These are phyloP conservation scores for Montipora cactus DNA, from an alignment of 64 coral and sea anemone genomes.

Conservation along the genomic window DNA sequence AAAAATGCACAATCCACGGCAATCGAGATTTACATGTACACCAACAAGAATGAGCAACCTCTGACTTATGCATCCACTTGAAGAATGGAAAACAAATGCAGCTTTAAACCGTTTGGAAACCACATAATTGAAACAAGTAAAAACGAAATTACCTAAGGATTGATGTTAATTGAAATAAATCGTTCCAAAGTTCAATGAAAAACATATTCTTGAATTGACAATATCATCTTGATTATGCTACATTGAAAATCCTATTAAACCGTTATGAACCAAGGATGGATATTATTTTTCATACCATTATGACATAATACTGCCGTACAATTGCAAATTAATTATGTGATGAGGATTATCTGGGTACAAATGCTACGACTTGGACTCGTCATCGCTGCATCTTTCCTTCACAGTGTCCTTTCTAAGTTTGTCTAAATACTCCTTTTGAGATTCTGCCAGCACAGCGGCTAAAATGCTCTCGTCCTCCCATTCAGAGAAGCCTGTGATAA, in stretches of 20 bases:
- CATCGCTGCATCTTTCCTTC: conserved; percentile 20
- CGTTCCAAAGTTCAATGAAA: neutral
- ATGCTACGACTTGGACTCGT: conserved; percentile 33
- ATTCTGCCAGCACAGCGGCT: conserved; percentile 81
- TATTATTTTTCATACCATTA: neutral
- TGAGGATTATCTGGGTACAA: neutral
- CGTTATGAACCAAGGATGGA: neutral
- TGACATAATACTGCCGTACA: conserved; percentile 1
- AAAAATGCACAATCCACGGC: too few relatives aligned
- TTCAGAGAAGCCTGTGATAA: conserved; percentile 25
- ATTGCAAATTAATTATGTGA: neutral
- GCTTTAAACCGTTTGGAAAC: neutral
- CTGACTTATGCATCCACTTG: too few relatives aligned
- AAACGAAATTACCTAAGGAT: neutral
- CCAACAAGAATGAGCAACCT: too few relatives aligned
- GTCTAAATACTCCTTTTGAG: conserved; percentile 89
- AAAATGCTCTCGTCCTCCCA: conserved; percentile 87
- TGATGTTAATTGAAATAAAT: neutral
- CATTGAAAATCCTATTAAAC: conserved; percentile 33
- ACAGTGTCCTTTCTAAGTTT: conserved; percentile 71
- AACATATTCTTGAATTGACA: conserved; percentile 30
- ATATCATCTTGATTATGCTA: neutral
- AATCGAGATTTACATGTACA: too few relatives aligned
- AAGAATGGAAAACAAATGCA: neutral
- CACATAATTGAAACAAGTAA: neutral